phyloP scores from a whole-genome alignment of 2,888 invertebrate species.

The Ceriagrion tenellum region DNA sequence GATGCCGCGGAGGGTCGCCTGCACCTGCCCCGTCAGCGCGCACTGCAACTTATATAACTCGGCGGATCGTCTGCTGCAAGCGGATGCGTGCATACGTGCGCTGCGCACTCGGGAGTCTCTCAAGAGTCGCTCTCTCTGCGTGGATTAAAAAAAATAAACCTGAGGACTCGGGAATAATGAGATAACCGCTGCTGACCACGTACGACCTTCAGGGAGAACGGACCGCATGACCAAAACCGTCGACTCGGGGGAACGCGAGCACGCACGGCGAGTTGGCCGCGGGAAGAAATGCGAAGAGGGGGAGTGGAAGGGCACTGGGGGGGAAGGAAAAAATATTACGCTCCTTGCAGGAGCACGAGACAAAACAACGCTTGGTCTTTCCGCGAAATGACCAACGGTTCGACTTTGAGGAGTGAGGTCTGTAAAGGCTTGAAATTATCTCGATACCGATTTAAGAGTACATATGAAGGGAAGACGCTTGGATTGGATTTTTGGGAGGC shows the following conservation, averaged over 20 bases:
- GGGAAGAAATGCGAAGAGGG: background rate
- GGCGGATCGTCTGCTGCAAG: background rate
- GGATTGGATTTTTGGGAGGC: too few relatives aligned
- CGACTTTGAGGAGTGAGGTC: too few relatives aligned
- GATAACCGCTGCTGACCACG: conserved; percentile 35
- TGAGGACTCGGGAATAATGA: background rate
- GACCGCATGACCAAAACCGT: conserved; percentile 54
- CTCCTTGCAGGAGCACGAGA: too few relatives aligned
- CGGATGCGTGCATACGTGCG: background rate
- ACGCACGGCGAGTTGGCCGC: background rate
- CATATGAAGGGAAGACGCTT: too few relatives aligned
- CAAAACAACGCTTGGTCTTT: too few relatives aligned
- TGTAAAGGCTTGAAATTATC: too few relatives aligned
- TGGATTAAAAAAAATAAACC: background rate
- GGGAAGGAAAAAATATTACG: background rate
- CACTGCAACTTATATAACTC: background rate
- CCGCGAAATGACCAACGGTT: too few relatives aligned
- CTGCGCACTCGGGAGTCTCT: background rate
- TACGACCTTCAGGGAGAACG: conserved; percentile 57
- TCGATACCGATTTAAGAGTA: too few relatives aligned
- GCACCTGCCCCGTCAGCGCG: background rate
- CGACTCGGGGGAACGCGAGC: background rate
- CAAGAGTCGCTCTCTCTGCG: background rate
- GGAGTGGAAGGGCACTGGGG: background rate
- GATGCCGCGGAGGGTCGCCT: background rate